Evolutionary conservation across 2,113 vertebrate genomes (phyloP), one percentile per base, ranked within the genome.

Genomic region (Perca fluviatilis): DNA sequence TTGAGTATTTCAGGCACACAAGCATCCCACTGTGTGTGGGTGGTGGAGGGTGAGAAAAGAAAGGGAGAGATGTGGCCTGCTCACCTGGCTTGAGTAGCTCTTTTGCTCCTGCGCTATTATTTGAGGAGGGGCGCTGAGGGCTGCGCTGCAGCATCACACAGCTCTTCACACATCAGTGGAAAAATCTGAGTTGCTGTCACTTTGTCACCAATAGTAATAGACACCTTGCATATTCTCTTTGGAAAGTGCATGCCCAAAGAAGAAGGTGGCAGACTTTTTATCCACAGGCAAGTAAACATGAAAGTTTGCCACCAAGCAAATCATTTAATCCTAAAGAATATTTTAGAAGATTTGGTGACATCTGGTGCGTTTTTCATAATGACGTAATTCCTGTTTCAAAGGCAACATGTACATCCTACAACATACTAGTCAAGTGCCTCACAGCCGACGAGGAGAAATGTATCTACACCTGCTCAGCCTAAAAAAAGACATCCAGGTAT

Each of bases 81-180:
- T 95, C 90, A 88, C 92, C 83, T 64, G 67, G 89, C 93, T 91
- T 82, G 80, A 94, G 84, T 86, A 84, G 83, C 64, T 86, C 77
- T 90, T 87, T 80, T 88, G 90, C 95, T 95, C 97, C 98, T 99
- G 98, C 97, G 96, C 96, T 98, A 98, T 98, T 98, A 97, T 98
- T 97, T 97, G 81, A 95, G 95, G 96, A 97, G 97, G 96, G 96
- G 95, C 93, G 91, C 96, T 95, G 96, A 97, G 93, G 96, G 96
- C 96, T 90, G 89, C 93, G 96, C 96, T 95, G 95, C 95, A 96
- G 96, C 96, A 95, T 95, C 95, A 96, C 95, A 94, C 94, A 95
- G 95, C 95, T 96, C 93, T 91, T 94, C 87, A 79, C 53, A 66
- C 54, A 86, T 82, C 50, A 64, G 86, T 86, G 92, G 18, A 58